A percentile compares a stretch with the other conserved stretches of the same genome.
phyloP scores from a whole-genome alignment of 2,888 invertebrate species.

The Ophion ventricosus region DNA sequence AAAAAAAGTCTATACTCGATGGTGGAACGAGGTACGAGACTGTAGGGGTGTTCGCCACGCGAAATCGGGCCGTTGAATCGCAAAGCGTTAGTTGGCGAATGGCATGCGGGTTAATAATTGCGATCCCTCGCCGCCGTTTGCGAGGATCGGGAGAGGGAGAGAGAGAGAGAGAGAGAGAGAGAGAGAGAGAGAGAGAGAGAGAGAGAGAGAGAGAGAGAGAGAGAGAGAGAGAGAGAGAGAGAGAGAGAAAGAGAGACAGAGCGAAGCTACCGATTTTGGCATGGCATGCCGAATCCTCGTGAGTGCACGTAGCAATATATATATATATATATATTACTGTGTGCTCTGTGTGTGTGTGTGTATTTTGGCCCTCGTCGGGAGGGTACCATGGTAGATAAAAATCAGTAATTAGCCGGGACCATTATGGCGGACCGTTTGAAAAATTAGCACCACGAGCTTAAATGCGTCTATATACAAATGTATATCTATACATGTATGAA shows the following conservation, averaged over 20 bases:
- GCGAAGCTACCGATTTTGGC: slow-evolving; percentile 54
- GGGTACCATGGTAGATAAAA: slow-evolving; percentile 78
- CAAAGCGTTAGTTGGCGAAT: slow-evolving; percentile 72
- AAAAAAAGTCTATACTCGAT: slow-evolving; percentile 8
- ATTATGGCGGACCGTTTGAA: slow-evolving; percentile 82
- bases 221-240: slow-evolving; percentile 46
- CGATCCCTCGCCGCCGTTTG: slow-evolving; percentile 64
- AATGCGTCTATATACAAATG: slow-evolving; percentile 3
- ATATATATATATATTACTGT: neutral
- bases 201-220: slow-evolving; percentile 59
- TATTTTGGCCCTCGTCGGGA: slow-evolving; percentile 61
- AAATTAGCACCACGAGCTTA: slow-evolving; percentile 80
- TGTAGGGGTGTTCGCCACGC: slow-evolving; percentile 28
- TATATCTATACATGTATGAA: neutral
- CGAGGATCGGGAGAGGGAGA: slow-evolving; percentile 48
- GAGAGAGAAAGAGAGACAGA: slow-evolving; percentile 56
- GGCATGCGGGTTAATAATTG: slow-evolving; percentile 73
- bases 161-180: slow-evolving; percentile 57
- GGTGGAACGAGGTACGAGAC: neutral
- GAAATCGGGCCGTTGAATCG: slow-evolving; percentile 64
- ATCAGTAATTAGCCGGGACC: slow-evolving; percentile 83
- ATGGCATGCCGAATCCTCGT: slow-evolving; percentile 65
- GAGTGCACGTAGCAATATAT: slow-evolving; percentile 30
- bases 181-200: slow-evolving; percentile 1
- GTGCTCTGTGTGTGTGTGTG: slow-evolving; percentile 9